A percentile compares a stretch with the other conserved stretches of the same genome.
phyloP scores from a whole-genome alignment of 64 coral and sea anemone species.

The Montipora capricornis region DNA sequence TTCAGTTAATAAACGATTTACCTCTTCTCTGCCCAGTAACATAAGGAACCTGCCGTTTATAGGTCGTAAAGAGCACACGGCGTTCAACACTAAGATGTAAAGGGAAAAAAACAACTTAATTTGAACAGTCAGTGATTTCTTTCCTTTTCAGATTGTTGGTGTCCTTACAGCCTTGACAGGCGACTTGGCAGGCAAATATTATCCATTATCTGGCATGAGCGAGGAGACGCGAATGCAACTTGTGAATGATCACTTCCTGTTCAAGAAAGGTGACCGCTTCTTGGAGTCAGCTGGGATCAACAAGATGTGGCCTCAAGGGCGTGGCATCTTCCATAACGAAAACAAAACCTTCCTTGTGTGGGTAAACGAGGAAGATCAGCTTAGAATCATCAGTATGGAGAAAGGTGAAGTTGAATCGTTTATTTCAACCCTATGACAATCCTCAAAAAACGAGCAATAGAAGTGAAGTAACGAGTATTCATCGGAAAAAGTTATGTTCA shows the following conservation, averaged over 20 bases:
- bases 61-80: no score
- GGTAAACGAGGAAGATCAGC: slow-evolving; percentile 96
- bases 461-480: no score
- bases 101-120: no score
- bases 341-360: slow-evolving; percentile 96
- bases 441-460: no score
- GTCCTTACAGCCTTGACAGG: slow-evolving; percentile 66
- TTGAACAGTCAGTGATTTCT: not conserved
- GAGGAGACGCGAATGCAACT: slow-evolving; percentile 75
- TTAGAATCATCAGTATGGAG: slow-evolving; percentile 97
- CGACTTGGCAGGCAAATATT: slow-evolving; percentile 81
- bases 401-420: slow-evolving; percentile 2
- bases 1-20: no score
- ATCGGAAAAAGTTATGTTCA: no score
- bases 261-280: slow-evolving; percentile 95
- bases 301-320: slow-evolving; percentile 90
- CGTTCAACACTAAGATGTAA: no score
- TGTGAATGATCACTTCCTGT: slow-evolving; percentile 91
- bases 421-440: no score
- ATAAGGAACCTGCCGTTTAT: no score
- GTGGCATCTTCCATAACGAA: slow-evolving; percentile 93
- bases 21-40: no score
- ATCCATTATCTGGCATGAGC: slow-evolving; percentile 87
- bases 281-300: slow-evolving; percentile 89
- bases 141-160: slow-evolving; percentile 31